phyloP scores from a whole-genome alignment of 1,140 invertebrate genomes.

The Drosophila micromelanica region DNA sequence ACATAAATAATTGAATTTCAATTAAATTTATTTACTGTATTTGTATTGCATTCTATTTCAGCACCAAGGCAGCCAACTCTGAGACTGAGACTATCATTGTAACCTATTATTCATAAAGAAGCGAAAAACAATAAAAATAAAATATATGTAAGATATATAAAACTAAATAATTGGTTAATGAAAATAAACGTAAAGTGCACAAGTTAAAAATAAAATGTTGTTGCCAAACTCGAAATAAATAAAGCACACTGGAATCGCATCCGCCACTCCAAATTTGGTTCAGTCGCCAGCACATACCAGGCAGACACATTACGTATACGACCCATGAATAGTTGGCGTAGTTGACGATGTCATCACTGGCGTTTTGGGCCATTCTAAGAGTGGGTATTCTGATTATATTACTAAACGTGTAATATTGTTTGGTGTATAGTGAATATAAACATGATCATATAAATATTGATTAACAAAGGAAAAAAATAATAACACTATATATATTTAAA shows the following conservation, averaged over 20 bases:
- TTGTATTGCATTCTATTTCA: neutral
- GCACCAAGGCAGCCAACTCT: no score
- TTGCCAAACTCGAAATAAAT: neutral
- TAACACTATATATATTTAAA: no score
- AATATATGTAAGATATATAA: no score
- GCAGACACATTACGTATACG: constrained; percentile 66
- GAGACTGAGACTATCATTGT: no score
- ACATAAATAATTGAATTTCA: constrained; percentile 3
- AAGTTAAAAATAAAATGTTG: neutral
- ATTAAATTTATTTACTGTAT: constrained; percentile 3
- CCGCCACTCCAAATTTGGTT: neutral
- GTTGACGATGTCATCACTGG: constrained; percentile 60
- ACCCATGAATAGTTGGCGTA: constrained; percentile 73
- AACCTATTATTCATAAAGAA: no score
- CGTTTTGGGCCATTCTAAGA: constrained; percentile 2
- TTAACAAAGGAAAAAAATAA: no score
- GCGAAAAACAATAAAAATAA: no score
- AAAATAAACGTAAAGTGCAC: constrained; percentile 6
- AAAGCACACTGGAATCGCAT: neutral
- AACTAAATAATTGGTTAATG: constrained; percentile 12
- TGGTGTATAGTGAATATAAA: no score
- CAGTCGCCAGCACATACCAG: neutral
- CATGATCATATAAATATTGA: no score
- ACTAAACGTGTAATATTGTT: neutral
- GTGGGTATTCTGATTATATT: neutral